phyloP scores from a whole-genome alignment of 2,113 vertebrate genomes.

The Nicator chloris region DNA sequence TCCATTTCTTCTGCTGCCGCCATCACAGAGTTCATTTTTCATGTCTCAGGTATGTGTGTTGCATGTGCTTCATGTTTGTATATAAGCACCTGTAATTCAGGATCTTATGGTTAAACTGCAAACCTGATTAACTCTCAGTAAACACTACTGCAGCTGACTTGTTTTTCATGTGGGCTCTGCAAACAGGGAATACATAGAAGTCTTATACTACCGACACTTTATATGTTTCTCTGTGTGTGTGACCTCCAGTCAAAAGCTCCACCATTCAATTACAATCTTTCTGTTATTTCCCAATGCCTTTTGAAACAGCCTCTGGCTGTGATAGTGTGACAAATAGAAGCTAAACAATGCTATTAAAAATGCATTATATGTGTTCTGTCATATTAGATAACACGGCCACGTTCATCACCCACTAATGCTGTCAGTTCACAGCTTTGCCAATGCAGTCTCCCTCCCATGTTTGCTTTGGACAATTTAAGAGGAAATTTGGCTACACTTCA shows the following conservation, averaged over 20 bases:
- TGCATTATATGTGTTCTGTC: neutral
- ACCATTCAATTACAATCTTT: neutral
- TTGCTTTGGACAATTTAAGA: neutral
- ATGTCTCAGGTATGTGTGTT: neutral
- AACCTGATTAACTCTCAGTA: neutral
- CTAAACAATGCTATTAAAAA: slow-evolving; percentile 15
- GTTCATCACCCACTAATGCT: neutral
- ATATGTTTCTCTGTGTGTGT: neutral
- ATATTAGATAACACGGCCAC: neutral
- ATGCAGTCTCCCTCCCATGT: neutral
- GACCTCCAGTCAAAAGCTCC: neutral
- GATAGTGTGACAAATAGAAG: neutral
- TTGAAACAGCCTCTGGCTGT: neutral
- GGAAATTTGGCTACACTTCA: neutral
- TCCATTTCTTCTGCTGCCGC: neutral
- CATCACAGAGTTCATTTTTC: neutral
- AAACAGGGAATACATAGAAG: neutral
- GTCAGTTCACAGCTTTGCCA: neutral
- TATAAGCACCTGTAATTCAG: neutral
- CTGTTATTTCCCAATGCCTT: neutral
- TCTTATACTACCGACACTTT: neutral
- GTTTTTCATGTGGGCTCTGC: neutral
- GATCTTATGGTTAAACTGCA: slow-evolving; percentile 16
- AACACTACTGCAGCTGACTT: neutral
- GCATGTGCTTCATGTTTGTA: neutral